These are phyloP conservation scores for Perccottus glenii DNA, from an alignment of 2,113 vertebrate species.

Conservation along the genomic window DNA sequence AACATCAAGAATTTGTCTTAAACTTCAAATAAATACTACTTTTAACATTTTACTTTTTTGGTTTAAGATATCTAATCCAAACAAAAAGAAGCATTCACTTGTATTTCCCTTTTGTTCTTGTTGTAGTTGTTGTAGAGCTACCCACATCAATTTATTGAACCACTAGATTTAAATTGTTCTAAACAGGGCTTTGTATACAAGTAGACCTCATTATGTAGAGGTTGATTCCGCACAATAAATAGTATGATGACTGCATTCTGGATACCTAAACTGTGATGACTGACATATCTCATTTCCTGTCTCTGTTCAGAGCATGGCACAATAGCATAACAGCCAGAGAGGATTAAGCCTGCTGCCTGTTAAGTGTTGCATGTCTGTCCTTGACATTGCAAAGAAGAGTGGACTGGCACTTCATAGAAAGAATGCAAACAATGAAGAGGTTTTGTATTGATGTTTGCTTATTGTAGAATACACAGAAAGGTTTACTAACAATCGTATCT, in stretches of 20 bases:
- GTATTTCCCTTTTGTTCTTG: too few relatives aligned
- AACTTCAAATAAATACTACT: too few relatives aligned
- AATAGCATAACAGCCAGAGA: constrained; percentile 23
- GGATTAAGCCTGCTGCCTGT: constrained; percentile 42
- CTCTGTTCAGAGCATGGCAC: constrained; percentile 16
- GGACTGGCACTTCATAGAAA: constrained; percentile 2
- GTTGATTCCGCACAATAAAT: constrained; percentile 8
- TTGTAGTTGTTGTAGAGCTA: too few relatives aligned
- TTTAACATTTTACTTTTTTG: too few relatives aligned
- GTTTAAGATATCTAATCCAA: too few relatives aligned
- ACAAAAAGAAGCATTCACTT: too few relatives aligned
- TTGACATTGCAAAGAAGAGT: constrained; percentile 4
- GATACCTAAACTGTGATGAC: constrained; percentile 7
- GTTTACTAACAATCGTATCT: too few relatives aligned
- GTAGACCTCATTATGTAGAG: background rate
- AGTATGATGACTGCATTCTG: constrained; percentile 13
- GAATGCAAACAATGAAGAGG: too few relatives aligned
- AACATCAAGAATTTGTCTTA: too few relatives aligned
- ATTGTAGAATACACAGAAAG: too few relatives aligned
- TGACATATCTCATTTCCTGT: constrained; percentile 49
- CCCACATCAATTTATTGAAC: constrained; percentile 22
- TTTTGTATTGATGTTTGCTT: too few relatives aligned
- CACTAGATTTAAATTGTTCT: constrained; percentile 8
- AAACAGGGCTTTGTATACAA: constrained; percentile 11
- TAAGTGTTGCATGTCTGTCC: constrained; percentile 29